Evolutionary conservation across 2,888 invertebrate species (phyloP).

Genomic region (Ichneumoninae sp.): DNA sequence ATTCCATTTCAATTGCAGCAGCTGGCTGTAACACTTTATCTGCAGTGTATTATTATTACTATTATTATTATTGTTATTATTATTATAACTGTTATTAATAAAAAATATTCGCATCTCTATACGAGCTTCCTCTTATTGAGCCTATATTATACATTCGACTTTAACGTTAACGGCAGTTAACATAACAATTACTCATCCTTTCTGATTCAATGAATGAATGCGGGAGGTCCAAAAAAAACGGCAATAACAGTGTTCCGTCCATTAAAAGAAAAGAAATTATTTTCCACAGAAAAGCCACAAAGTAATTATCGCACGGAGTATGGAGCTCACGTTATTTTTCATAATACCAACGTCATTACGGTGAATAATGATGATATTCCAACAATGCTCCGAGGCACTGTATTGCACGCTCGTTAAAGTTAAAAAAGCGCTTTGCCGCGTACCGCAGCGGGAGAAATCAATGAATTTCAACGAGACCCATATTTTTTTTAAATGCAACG

Average conservation of each 20-base stretch:
- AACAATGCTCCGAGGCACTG: neutral
- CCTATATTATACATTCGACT: neutral
- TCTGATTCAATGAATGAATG: constrained; percentile 13
- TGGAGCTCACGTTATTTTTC: neutral
- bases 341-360: constrained; percentile 3
- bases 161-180: neutral
- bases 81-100: neutral
- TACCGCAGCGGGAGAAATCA: constrained; percentile 23
- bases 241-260: neutral
- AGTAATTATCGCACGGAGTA: neutral
- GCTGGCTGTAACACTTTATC: constrained; percentile 31
- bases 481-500: constrained; percentile 1
- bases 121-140: neutral
- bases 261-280: neutral
- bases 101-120: neutral
- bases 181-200: constrained; percentile 8
- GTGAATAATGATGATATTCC: constrained; percentile 8
- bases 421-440: neutral
- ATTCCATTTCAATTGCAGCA: constrained; percentile 51
- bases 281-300: neutral
- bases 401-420: neutral
- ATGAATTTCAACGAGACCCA: neutral
- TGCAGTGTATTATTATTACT: constrained; percentile 44
- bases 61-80: constrained; percentile 44
- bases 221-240: neutral